Conservation (phyloP, 2,797 vertebrate species). For the Bovichtus variegatus region DNA sequence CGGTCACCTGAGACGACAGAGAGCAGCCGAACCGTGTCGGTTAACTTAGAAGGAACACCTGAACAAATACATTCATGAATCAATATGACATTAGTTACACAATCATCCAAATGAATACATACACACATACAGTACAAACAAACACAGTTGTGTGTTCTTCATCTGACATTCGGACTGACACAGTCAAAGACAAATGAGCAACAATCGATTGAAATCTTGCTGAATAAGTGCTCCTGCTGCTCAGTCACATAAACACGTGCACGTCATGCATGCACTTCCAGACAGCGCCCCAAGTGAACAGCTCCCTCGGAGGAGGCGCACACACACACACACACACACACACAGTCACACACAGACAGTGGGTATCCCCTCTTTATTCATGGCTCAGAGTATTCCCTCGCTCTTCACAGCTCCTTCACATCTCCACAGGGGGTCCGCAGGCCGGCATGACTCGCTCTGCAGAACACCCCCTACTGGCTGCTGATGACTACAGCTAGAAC, state of each 20-base stretch:
- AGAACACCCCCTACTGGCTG: conserved; percentile 77
- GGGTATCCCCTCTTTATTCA: conserved; percentile 78
- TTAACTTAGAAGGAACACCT: not conserved
- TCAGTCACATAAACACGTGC: not conserved
- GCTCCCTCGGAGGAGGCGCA: conserved; percentile 27
- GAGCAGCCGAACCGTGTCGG: not conserved
- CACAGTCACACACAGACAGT: conserved; percentile 24
- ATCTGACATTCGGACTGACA: not conserved
- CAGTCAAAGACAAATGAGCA: not conserved
- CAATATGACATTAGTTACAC: not conserved
- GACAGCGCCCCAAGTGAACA: conserved; percentile 28
- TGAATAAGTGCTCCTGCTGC: conserved; percentile 35
- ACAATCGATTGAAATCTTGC: conserved; percentile 11
- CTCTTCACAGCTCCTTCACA: conserved; percentile 78
- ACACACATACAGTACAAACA: not conserved
- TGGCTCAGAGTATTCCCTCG: conserved; percentile 73
- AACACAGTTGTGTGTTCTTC: not conserved
- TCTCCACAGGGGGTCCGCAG: conserved; percentile 78
- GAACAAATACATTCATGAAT: not conserved
- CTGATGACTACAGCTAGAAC: conserved; percentile 49
- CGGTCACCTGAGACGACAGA: conserved; percentile 86
- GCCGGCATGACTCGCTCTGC: conserved; percentile 50
- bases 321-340: conserved; percentile 7
- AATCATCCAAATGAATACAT: not conserved
- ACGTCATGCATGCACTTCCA: not conserved